Evolutionary conservation across 2,888 invertebrate species (phyloP).

Genomic region (Tanypteryx hageni): DNA sequence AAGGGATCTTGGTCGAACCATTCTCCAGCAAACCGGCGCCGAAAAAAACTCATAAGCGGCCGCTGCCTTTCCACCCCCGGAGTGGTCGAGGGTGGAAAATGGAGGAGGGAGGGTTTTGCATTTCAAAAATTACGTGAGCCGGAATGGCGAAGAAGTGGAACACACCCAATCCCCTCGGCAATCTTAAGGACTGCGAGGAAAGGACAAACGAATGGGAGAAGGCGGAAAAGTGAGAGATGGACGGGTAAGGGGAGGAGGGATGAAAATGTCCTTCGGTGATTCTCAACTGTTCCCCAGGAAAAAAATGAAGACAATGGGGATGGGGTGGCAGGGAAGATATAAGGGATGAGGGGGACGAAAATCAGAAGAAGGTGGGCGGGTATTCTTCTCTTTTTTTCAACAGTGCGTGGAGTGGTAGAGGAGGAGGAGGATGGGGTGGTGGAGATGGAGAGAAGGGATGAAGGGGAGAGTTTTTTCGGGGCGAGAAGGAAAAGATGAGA

Average conservation of each 20-base stretch:
- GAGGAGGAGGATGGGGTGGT: background rate
- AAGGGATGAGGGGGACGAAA: background rate
- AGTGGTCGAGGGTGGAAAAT: background rate
- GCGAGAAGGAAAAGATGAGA: background rate
- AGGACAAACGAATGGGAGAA: background rate
- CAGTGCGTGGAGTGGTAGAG: background rate
- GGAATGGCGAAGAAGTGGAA: conserved; percentile 30
- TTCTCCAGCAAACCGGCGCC: no score
- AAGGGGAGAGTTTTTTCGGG: no score
- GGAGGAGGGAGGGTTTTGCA: background rate
- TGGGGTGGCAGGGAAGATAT: background rate
- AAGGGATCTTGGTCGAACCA: no score
- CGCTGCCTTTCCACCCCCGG: background rate
- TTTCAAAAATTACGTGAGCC: conserved; percentile 26
- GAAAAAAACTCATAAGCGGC: no score
- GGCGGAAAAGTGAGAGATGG: background rate
- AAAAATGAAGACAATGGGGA: conserved; percentile 24
- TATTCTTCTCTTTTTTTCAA: background rate
- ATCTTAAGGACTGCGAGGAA: background rate
- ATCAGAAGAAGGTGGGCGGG: background rate
- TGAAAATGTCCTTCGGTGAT: conserved; percentile 46
- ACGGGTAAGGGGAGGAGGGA: conserved; percentile 8
- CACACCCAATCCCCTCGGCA: conserved; percentile 31
- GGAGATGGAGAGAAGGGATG: background rate
- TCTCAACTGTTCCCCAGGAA: conserved; percentile 27